These are phyloP conservation scores for Aurelia sp. DNA, from an alignment of 30 jellyfish, hydroid and myxozoan genomes.

Conservation along the genomic window DNA sequence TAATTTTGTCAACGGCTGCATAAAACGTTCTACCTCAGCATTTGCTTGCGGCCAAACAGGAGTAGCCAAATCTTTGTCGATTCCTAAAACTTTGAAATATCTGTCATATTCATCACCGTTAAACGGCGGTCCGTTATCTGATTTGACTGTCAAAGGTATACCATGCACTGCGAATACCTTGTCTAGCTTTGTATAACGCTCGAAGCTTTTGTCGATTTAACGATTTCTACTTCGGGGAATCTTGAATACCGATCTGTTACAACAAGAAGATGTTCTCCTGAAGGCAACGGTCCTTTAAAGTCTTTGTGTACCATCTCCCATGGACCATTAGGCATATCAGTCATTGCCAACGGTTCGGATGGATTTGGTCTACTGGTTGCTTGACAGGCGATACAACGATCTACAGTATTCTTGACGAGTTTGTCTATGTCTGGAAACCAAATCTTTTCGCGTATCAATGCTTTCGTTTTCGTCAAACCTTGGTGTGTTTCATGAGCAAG, in stretches of 20 bases:
- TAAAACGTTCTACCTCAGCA: slow-evolving; percentile 3
- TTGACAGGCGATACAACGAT: slow-evolving; percentile 14
- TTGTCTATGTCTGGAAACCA: slow-evolving; percentile 25
- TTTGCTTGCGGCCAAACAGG: slow-evolving; percentile 54
- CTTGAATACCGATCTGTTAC: slow-evolving; percentile 31
- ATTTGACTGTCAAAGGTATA: neutral
- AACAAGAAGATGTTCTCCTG: slow-evolving; percentile 9
- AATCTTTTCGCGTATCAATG: slow-evolving; percentile 13
- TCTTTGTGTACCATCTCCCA: slow-evolving; percentile 16
- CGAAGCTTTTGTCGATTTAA: slow-evolving; percentile 12
- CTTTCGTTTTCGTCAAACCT: slow-evolving; percentile 22
- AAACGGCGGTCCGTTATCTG: slow-evolving; percentile 30
- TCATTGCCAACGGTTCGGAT: slow-evolving; percentile 20
- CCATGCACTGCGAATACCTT: slow-evolving; percentile 34
- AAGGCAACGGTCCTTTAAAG: slow-evolving; percentile 32
- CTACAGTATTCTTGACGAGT: slow-evolving; percentile 7
- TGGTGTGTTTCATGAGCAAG: slow-evolving; percentile 29
- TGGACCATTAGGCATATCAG: slow-evolving; percentile 26
- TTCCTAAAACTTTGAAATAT: slow-evolving; percentile 4
- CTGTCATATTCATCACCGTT: slow-evolving; percentile 1
- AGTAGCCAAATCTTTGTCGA: slow-evolving; percentile 14
- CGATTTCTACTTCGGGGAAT: slow-evolving; percentile 48
- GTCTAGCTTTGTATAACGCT: slow-evolving; percentile 20
- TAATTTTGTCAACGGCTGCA: slow-evolving; percentile 17
- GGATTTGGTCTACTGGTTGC: slow-evolving; percentile 23